These are phyloP conservation scores for Verasper variegatus DNA, from an alignment of 2,113 vertebrate species.

Conservation along the genomic window DNA sequence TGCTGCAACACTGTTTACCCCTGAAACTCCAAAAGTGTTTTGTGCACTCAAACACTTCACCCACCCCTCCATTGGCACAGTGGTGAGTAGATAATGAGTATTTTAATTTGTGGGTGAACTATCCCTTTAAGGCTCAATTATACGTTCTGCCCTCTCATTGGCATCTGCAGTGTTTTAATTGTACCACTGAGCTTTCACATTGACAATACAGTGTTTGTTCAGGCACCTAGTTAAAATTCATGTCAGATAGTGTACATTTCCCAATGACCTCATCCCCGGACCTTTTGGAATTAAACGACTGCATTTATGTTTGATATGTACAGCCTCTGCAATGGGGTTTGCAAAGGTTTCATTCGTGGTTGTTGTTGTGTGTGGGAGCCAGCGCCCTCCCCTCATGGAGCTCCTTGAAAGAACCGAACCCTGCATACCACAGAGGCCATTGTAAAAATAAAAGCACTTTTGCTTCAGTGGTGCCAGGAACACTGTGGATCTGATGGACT, in stretches of 20 bases:
- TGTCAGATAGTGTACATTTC: neutral
- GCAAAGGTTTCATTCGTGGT: neutral
- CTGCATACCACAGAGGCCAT: constrained; percentile 17
- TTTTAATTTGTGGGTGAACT: no score
- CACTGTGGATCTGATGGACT: neutral
- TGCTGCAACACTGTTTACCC: no score
- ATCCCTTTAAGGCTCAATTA: constrained; percentile 8
- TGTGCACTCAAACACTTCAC: no score
- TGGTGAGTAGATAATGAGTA: neutral
- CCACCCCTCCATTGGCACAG: no score
- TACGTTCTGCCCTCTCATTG: constrained; percentile 2
- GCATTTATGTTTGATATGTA: neutral
- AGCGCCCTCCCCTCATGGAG: neutral
- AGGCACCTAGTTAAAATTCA: constrained; percentile 2
- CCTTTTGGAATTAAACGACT: neutral
- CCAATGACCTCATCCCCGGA: neutral
- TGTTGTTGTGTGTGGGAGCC: neutral
- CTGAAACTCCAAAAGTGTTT: no score
- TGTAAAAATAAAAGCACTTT: neutral
- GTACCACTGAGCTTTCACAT: neutral
- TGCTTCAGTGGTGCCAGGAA: no score
- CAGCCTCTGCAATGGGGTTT: neutral
- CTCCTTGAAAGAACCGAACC: neutral
- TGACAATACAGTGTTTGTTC: neutral
- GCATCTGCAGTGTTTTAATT: constrained; percentile 6